phyloP scores from a whole-genome alignment of 1,140 invertebrate genomes.

The Heliconius hermathena region DNA sequence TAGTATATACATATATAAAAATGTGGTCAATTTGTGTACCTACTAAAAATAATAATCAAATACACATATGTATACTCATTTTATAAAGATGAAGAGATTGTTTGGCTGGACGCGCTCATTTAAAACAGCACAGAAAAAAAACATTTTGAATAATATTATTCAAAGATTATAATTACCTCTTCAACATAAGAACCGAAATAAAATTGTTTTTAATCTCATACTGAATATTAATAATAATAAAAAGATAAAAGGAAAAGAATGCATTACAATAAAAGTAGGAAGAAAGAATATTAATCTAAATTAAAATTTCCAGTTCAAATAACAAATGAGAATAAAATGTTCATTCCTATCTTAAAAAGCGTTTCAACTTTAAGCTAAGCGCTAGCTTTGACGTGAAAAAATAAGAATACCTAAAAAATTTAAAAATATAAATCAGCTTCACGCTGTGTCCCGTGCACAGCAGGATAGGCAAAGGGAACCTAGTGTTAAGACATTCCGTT shows the following conservation, averaged over 20 bases:
- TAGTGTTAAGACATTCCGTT: not conserved
- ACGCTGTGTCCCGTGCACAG: not conserved
- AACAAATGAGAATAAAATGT: constrained; percentile 10
- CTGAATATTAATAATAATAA: not conserved
- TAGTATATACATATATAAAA: no score
- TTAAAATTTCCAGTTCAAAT: constrained; percentile 11
- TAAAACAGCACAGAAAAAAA: no score
- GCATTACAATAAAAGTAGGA: not conserved
- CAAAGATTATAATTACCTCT: no score
- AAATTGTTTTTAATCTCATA: not conserved
- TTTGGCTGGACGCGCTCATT: no score
- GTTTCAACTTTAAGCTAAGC: not conserved
- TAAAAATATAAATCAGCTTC: not conserved
- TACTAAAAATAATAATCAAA: no score
- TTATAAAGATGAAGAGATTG: no score
- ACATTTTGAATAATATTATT: no score
- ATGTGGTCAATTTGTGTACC: no score
- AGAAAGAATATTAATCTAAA: not conserved
- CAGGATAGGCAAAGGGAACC: not conserved
- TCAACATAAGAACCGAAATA: not conserved
- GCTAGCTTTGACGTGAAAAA: not conserved
- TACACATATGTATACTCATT: no score
- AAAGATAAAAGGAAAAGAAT: not conserved
- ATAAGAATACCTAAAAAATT: not conserved
- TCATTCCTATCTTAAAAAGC: not conserved